phyloP scores from a whole-genome alignment of 2,797 vertebrate genomes.

The Sebastes goodei region DNA sequence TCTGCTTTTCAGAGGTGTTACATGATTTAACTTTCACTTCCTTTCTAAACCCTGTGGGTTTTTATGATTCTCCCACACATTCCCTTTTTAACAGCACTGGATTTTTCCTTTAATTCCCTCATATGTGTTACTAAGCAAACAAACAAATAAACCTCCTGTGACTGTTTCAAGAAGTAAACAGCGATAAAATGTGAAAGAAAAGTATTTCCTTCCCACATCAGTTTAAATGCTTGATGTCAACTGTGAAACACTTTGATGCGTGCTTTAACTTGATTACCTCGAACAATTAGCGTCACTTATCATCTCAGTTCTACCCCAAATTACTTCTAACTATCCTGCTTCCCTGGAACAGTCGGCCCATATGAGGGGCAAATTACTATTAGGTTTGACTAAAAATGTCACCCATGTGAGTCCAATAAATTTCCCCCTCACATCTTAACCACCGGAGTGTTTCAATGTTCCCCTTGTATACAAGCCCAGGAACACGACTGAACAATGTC shows the following conservation, averaged over 20 bases:
- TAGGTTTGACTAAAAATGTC: slow-evolving; percentile 63
- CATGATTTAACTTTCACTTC: background rate
- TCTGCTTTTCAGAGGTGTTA: background rate
- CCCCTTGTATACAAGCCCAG: slow-evolving; percentile 69
- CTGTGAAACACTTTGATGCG: slow-evolving; percentile 1
- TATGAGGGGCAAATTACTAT: slow-evolving; percentile 54
- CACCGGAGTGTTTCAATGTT: slow-evolving; percentile 63
- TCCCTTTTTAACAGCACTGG: background rate
- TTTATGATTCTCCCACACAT: slow-evolving; percentile 16
- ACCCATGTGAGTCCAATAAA: slow-evolving; percentile 76
- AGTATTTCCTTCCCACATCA: slow-evolving; percentile 1
- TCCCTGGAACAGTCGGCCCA: background rate
- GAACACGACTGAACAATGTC: slow-evolving; percentile 75
- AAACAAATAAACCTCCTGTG: slow-evolving; percentile 21
- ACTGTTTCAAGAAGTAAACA: background rate
- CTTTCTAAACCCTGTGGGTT: background rate
- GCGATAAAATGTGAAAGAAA: background rate
- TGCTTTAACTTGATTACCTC: slow-evolving; percentile 8
- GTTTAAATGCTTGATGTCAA: background rate
- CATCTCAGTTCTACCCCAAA: slow-evolving; percentile 6
- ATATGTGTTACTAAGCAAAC: slow-evolving; percentile 9
- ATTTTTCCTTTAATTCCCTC: background rate
- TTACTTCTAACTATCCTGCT: slow-evolving; percentile 13
- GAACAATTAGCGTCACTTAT: slow-evolving; percentile 19
- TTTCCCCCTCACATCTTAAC: slow-evolving; percentile 50